phyloP scores from a whole-genome alignment of 2,797 vertebrate genomes.

The Gymnocypris eckloni region DNA sequence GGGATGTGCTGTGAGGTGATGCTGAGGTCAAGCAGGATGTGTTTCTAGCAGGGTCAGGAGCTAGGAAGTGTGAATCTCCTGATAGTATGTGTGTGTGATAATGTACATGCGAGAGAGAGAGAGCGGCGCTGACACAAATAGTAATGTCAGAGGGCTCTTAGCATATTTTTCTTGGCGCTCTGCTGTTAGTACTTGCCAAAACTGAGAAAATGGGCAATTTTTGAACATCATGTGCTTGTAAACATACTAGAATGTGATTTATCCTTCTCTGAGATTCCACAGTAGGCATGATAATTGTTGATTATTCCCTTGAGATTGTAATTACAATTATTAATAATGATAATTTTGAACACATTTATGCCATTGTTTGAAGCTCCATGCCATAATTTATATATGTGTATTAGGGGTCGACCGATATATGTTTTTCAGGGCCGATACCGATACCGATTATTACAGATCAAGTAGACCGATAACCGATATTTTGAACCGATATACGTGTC shows the following conservation, averaged over 20 bases:
- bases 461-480: no score
- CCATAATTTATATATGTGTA: no score
- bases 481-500: no score
- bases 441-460: no score
- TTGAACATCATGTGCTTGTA: conserved; percentile 11
- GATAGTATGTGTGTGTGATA: neutral
- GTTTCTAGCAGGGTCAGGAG: conserved; percentile 45
- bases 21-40: conserved; percentile 26
- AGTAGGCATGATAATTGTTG: no score
- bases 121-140: neutral
- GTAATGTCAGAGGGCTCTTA: neutral
- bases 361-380: no score
- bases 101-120: neutral
- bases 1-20: conserved; percentile 11
- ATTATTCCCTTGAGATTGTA: no score
- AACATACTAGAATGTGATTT: neutral
- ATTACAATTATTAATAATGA: no score
- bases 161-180: conserved; percentile 15
- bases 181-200: conserved; percentile 11
- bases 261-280: neutral
- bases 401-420: no score
- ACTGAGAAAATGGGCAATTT: neutral
- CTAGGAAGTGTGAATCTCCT: conserved; percentile 47
- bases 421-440: no score
- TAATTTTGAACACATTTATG: no score